phyloP scores from a whole-genome alignment of 2,113 vertebrate genomes.

The Alectura lathami region DNA sequence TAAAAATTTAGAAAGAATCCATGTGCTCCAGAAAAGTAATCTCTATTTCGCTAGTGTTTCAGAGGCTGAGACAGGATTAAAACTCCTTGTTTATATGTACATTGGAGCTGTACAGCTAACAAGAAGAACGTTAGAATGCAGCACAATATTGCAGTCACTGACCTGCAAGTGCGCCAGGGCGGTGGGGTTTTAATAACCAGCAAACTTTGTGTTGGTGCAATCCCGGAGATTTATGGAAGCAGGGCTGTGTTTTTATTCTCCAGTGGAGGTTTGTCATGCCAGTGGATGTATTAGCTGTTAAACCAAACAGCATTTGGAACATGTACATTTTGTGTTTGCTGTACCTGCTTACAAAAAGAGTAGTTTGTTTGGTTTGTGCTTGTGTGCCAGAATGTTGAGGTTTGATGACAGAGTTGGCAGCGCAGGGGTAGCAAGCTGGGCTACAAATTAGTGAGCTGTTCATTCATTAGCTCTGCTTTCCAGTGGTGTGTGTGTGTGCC shows the following conservation, averaged over 20 bases:
- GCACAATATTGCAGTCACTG: accelerated
- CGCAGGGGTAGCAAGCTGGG: neutral
- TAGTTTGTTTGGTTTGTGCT: neutral
- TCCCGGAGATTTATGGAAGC: neutral
- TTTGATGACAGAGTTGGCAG: neutral
- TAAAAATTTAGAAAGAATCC: neutral
- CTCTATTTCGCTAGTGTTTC: neutral
- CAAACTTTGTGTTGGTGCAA: neutral
- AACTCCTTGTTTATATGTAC: neutral
- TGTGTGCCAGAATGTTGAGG: neutral
- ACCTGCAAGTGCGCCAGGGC: neutral
- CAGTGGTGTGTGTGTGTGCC: neutral
- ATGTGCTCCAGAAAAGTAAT: neutral
- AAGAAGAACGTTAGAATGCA: neutral
- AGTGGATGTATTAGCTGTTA: neutral
- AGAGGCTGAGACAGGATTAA: neutral
- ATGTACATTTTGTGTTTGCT: neutral
- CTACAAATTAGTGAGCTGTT: neutral
- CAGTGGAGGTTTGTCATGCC: neutral
- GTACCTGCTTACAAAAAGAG: neutral
- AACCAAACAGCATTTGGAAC: neutral
- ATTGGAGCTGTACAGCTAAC: neutral
- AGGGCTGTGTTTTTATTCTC: neutral
- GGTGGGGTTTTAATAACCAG: neutral
- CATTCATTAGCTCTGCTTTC: neutral